Evolutionary conservation across 2,113 vertebrate species (phyloP).

Genomic region (Melanocharis versteri): DNA sequence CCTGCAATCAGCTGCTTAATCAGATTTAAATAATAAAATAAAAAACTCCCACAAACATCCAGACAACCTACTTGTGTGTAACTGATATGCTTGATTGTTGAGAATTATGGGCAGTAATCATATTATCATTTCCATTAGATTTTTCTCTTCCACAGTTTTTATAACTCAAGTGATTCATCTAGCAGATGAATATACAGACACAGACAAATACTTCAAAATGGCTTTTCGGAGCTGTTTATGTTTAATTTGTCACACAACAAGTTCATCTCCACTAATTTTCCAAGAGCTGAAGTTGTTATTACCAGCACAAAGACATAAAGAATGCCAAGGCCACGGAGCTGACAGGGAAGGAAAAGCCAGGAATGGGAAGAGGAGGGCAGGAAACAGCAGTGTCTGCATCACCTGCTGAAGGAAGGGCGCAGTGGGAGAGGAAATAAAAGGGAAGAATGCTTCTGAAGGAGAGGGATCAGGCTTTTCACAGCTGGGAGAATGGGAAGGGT

Average conservation of each 20-base stretch:
- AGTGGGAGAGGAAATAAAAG: neutral
- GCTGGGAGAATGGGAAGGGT: neutral
- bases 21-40: conserved; percentile 47
- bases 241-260: conserved; percentile 55
- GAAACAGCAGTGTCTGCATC: neutral
- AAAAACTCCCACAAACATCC: neutral
- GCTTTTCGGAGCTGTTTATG: neutral
- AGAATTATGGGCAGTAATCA: conserved; percentile 60
- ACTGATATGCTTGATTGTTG: conserved; percentile 57
- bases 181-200: conserved; percentile 26
- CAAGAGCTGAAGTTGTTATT: neutral
- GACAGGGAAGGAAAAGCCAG: neutral
- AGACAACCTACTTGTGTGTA: conserved; percentile 21
- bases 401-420: neutral
- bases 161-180: conserved; percentile 59
- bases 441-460: neutral
- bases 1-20: conserved; percentile 52
- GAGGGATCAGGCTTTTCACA: neutral
- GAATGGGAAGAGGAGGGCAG: neutral
- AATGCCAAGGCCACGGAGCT: neutral
- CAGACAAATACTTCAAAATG: conserved; percentile 38
- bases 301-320: neutral
- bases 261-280: conserved; percentile 39
- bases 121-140: conserved; percentile 58
- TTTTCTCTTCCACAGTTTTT: conserved; percentile 27